Base-by-base conservation (phyloP, 2,797 vertebrate species). In the Zalophus californianus region DNA sequence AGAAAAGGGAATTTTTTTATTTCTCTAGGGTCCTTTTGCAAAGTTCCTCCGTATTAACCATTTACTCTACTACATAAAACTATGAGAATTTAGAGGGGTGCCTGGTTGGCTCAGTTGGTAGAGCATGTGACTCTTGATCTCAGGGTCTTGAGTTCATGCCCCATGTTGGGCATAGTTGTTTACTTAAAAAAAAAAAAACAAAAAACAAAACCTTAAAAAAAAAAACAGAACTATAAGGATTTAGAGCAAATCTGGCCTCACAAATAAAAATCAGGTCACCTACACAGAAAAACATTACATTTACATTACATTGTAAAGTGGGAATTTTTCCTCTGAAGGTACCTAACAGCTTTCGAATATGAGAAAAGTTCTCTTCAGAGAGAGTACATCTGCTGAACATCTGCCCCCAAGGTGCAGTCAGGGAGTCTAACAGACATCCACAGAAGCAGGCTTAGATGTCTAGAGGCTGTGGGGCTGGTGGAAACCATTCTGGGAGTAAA, bases 11-110 rank as follows among this genome's bases (percentile, higher is more conserved):
- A 78, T 92, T 91, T 89, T 89, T 27, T 56, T 27, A 92, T 82
- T 92, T 97, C 85, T 93, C 94, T 79, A 80, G 32, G 58, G 44
- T 90, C 41, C 56, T 95, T 92, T 91, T 79, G 85, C 50, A 80
- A 96, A 93, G 75, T 85, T 92, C 58, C 27, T 92, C 91, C 75
- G 25, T 56, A 50, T 50, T 44, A 91, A 35, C 27, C 97, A 91
- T 82, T 89, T 96, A 92, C 32, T 5, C 35, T 92, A 64, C 20
- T 93, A 93, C 56, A 86, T 78, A 72, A 91, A 98, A 82, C 27
- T 56, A 2, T 66, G 66, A 68, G n/a, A 18, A 68, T 68, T 68
- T 68, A 68, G 66, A 68, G 66, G 66, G n/a, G n/a, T 68, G n/a
- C 66, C 66, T 10, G 66, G 66, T 18, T 68, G n/a, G 66, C 32